Evolutionary conservation across 2,888 invertebrate species (phyloP).

Genomic region (Drosophila vallismaia): DNA sequence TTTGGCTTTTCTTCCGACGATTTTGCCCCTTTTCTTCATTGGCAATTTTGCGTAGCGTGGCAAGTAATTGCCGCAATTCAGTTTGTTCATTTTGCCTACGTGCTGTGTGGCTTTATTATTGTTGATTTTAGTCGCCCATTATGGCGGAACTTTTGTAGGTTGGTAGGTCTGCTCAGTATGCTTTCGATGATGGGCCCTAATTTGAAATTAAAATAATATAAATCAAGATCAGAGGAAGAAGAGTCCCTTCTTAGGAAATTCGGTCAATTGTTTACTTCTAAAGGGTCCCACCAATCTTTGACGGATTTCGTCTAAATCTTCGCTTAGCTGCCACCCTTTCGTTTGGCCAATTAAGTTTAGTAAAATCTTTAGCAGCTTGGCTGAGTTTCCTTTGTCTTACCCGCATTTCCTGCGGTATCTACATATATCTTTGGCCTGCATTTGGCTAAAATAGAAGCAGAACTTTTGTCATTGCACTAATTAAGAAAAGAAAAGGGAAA

Average conservation of each 20-base stretch:
- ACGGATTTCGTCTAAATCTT: conserved; percentile 16
- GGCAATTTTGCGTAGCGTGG: conserved; percentile 74
- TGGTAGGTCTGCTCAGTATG: conserved; percentile 23
- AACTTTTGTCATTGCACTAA: conserved; percentile 53
- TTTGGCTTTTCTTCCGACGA: conserved; percentile 55
- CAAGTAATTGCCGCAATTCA: conserved; percentile 78
- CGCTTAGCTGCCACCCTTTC: conserved; percentile 7
- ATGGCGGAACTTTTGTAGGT: conserved; percentile 15
- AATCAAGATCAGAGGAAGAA: background rate
- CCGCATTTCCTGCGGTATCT: conserved; percentile 31
- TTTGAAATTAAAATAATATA: conserved; percentile 27
- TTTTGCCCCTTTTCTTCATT: conserved; percentile 19
- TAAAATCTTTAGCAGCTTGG: conserved; percentile 19
- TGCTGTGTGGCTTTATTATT: conserved; percentile 66
- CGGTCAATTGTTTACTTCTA: background rate
- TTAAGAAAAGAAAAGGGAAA: conserved; percentile 50
- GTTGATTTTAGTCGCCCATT: conserved; percentile 34
- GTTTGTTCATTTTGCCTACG: conserved; percentile 74
- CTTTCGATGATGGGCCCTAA: conserved; percentile 32
- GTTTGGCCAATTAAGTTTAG: too few relatives aligned
- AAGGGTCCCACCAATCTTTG: background rate
- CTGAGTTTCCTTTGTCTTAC: conserved; percentile 33
- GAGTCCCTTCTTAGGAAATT: background rate
- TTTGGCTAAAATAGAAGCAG: conserved; percentile 27
- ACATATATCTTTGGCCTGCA: conserved; percentile 52